These are phyloP conservation scores for Ormia ochracea DNA, from an alignment of 2,888 invertebrate species.

Conservation along the genomic window DNA sequence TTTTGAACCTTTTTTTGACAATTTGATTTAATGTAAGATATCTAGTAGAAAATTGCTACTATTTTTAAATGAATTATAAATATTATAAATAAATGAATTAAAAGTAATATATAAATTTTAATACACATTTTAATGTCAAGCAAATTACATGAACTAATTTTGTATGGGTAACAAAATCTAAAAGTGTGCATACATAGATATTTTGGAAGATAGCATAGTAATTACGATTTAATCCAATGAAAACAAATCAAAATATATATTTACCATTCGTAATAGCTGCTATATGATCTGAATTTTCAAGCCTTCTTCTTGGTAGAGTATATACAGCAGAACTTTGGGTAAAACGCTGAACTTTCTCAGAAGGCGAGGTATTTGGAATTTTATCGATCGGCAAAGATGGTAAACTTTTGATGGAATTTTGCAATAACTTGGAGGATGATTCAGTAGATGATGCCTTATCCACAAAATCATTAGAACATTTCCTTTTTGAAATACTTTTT, in stretches of 20 bases:
- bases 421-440: neutral
- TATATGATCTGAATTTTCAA: conserved; percentile 34
- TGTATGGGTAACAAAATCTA: no score
- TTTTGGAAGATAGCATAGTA: no score
- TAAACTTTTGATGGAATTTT: conserved; percentile 62
- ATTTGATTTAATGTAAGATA: no score
- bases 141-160: no score
- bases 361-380: conserved; percentile 52
- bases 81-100: no score
- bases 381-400: neutral
- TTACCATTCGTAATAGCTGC: conserved; percentile 30
- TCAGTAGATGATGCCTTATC: conserved; percentile 16
- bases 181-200: no score
- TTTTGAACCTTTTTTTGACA: no score
- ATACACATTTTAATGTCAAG: no score
- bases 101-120: neutral
- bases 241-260: no score
- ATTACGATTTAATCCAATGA: no score
- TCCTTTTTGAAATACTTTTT: conserved; percentile 39
- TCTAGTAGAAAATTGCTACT: no score
- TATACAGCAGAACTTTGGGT: conserved; percentile 74
- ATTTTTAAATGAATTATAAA: no score
- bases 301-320: conserved; percentile 71
- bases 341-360: conserved; percentile 69
- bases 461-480: conserved; percentile 12